These are phyloP conservation scores for Nemoura dubitans DNA, from an alignment of 2,888 invertebrate genomes.

Conservation along the genomic window DNA sequence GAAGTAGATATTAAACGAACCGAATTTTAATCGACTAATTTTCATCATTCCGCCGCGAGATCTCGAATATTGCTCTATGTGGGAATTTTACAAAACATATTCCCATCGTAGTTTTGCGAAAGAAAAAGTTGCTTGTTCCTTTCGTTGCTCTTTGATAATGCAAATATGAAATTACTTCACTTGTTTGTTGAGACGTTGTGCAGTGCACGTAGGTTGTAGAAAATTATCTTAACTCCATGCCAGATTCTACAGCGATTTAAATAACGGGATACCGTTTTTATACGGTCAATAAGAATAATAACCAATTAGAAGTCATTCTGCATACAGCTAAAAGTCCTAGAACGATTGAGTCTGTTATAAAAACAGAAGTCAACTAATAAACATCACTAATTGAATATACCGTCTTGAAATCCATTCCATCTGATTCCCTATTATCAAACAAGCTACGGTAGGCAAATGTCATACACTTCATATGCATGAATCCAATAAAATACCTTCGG, in stretches of 20 bases:
- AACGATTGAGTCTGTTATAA: not conserved
- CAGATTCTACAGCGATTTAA: not conserved
- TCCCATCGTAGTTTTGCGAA: not conserved
- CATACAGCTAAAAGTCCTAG: not conserved
- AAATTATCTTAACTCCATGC: not conserved
- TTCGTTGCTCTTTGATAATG: conserved; percentile 14
- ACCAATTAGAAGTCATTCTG: not conserved
- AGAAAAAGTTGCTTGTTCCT: conserved; percentile 19
- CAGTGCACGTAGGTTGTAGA: not conserved
- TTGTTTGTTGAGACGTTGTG: conserved; percentile 1
- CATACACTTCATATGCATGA: not conserved
- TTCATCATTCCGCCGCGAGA: conserved; percentile 9
- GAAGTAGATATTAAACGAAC: conserved; percentile 2
- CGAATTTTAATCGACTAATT: conserved; percentile 7
- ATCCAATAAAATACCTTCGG: not conserved
- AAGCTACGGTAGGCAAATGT: too few species aligned
- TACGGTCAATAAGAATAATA: not conserved
- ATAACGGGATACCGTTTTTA: not conserved
- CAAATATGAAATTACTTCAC: conserved; percentile 12
- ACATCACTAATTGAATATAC: not conserved
- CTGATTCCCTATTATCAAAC: too few species aligned
- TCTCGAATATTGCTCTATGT: conserved; percentile 3
- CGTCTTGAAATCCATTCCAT: too few species aligned
- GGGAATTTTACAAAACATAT: not conserved
- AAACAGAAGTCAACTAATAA: not conserved